Conservation (phyloP, 2,113 vertebrate species). For the Bucco capensis region DNA sequence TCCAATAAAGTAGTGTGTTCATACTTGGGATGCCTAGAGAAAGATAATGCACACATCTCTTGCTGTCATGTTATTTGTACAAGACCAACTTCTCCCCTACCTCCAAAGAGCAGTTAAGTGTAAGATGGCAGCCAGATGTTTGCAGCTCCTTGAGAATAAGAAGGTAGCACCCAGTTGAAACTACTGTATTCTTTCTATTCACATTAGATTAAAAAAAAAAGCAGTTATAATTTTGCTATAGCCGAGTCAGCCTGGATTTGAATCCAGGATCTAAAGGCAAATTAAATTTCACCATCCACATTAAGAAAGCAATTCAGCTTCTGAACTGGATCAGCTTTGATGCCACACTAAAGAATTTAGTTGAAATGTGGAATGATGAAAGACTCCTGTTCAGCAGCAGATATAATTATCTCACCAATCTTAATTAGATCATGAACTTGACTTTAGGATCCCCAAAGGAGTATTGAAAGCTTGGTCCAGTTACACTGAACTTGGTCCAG, state of each 20-base stretch:
- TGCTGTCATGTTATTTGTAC: rapidly evolving
- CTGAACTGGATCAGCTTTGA: slow-evolving; percentile 30
- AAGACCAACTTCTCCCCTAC: not conserved
- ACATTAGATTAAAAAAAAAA: not conserved
- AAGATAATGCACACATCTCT: not conserved
- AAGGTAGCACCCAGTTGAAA: not conserved
- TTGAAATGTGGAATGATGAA: slow-evolving; percentile 2
- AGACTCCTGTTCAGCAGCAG: not conserved
- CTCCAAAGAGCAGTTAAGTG: not conserved
- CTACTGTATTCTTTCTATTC: not conserved
- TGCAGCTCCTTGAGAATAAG: not conserved
- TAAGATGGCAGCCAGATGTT: not conserved
- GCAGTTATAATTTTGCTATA: not conserved
- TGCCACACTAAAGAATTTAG: not conserved
- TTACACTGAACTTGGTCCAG: slow-evolving; percentile 16
- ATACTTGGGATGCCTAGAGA: not conserved
- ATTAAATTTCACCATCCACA: slow-evolving; percentile 12
- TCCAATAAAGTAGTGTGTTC: not conserved
- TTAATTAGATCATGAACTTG: slow-evolving; percentile 43
- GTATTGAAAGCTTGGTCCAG: not conserved
- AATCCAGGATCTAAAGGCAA: slow-evolving; percentile 18
- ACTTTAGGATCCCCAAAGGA: slow-evolving; percentile 18
- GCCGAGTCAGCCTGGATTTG: not conserved
- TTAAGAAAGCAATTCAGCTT: slow-evolving; percentile 16
- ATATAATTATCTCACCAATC: slow-evolving; percentile 16